phyloP scores from a whole-genome alignment of 2,113 vertebrate species.

The Scolopax mira region DNA sequence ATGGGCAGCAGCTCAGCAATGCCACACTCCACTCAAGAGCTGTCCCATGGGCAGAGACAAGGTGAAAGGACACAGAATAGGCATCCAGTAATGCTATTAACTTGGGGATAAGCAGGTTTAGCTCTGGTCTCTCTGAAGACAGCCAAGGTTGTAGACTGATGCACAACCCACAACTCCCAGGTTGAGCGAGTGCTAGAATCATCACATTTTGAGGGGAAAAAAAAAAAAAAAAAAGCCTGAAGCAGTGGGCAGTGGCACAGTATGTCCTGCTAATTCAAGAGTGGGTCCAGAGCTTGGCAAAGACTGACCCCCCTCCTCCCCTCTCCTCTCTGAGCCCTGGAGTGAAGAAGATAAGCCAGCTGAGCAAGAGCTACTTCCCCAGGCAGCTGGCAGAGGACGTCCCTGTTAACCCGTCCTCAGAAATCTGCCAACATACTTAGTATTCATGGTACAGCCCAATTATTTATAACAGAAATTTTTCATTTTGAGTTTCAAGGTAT shows the following conservation, averaged over 20 bases:
- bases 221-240: too few species aligned
- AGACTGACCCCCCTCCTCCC: too few species aligned
- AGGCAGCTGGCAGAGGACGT: neutral
- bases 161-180: neutral
- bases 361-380: neutral
- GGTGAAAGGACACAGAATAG: neutral
- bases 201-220: neutral
- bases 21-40: rapidly evolving
- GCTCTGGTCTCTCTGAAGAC: neutral
- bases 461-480: conserved; percentile 59
- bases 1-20: neutral
- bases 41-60: rapidly evolving
- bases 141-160: neutral
- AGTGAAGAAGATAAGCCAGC: neutral
- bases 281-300: neutral
- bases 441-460: conserved; percentile 29
- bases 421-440: neutral
- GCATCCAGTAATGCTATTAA: too few species aligned
- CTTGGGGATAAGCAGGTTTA: neutral
- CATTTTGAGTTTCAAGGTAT: conserved; percentile 51
- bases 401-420: neutral
- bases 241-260: neutral
- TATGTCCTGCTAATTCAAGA: neutral
- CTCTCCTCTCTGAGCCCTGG: neutral
- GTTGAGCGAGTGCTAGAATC: rapidly evolving